A percentile compares a stretch with the other conserved stretches of the same genome.
These are phyloP conservation scores for Mirounga angustirostris DNA, from an alignment of 2,113 vertebrate genomes.

Conservation along the genomic window DNA sequence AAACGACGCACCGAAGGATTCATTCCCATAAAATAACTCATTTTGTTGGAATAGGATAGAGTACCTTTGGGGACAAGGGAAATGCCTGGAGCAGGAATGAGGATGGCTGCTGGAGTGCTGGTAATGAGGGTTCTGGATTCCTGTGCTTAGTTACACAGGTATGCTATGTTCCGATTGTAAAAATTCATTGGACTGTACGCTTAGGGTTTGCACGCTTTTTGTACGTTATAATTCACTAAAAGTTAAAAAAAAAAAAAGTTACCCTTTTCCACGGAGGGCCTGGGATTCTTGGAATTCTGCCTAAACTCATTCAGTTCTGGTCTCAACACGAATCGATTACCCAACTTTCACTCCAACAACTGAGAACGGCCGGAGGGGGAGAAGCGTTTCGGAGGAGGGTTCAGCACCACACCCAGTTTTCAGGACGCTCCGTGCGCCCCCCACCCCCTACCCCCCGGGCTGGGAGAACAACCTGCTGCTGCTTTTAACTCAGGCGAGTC, in stretches of 20 bases:
- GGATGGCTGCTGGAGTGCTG: not conserved
- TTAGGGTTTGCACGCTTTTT: not conserved
- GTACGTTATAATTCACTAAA: too few species aligned
- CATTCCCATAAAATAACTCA: not conserved
- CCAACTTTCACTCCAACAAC: not conserved
- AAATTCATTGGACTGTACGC: not conserved
- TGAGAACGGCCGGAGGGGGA: too few species aligned
- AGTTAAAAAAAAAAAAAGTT: not conserved
- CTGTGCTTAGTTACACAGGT: too few species aligned
- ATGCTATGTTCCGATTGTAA: not conserved
- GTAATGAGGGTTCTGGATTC: not conserved
- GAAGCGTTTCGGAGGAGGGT: fast-evolving
- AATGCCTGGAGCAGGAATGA: not conserved
- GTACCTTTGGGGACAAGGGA: not conserved
- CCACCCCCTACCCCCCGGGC: fast-evolving
- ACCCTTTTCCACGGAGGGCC: not conserved
- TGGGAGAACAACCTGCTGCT: fast-evolving
- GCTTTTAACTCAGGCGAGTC: too few species aligned
- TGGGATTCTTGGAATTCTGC: not conserved
- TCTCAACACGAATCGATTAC: not conserved
- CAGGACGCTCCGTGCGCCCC: too few species aligned
- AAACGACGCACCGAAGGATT: not conserved
- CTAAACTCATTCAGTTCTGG: not conserved
- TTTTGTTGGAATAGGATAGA: not conserved
- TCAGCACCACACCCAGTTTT: fast-evolving